Percentiles rank a stretch among this genome's conserved stretches.
Conservation (phyloP, 2,888 invertebrate species). For the Nebria brevicollis region DNA sequence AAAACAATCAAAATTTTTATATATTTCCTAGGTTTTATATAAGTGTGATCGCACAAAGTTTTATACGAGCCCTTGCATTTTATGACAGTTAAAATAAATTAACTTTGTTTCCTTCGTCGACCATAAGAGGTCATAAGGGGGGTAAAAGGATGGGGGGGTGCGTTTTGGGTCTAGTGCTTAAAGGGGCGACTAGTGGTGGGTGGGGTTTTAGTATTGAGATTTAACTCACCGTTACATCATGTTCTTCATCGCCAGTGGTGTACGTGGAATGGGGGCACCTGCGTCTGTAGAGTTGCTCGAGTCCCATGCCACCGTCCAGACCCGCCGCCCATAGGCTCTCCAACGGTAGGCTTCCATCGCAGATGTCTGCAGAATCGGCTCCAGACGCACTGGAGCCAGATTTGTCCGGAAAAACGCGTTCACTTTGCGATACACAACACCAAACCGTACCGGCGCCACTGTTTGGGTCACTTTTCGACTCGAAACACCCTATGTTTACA, state of each 20-base stretch:
- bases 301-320: slow-evolving; percentile 60
- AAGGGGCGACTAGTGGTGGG: too few species aligned
- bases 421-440: slow-evolving; percentile 29
- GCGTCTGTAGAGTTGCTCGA: slow-evolving; percentile 53
- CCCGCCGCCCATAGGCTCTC: slow-evolving; percentile 62
- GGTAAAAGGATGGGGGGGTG: too few species aligned
- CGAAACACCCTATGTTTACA: slow-evolving; percentile 40
- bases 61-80: background rate
- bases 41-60: background rate
- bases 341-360: slow-evolving; percentile 57
- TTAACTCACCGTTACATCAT: slow-evolving; percentile 15
- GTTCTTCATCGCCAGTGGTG: slow-evolving; percentile 13
- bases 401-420: slow-evolving; percentile 27
- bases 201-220: too few species aligned
- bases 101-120: background rate
- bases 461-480: slow-evolving; percentile 24
- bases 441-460: slow-evolving; percentile 20
- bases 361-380: slow-evolving; percentile 34
- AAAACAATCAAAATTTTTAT: background rate
- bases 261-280: slow-evolving; percentile 14
- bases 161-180: too few species aligned
- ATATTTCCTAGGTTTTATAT: background rate
- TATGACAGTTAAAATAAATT: slow-evolving; percentile 1
- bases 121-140: background rate
- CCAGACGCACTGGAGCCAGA: slow-evolving; percentile 1